Conservation (phyloP, 1,140 invertebrate genomes). For the Cyclina sinensis region DNA sequence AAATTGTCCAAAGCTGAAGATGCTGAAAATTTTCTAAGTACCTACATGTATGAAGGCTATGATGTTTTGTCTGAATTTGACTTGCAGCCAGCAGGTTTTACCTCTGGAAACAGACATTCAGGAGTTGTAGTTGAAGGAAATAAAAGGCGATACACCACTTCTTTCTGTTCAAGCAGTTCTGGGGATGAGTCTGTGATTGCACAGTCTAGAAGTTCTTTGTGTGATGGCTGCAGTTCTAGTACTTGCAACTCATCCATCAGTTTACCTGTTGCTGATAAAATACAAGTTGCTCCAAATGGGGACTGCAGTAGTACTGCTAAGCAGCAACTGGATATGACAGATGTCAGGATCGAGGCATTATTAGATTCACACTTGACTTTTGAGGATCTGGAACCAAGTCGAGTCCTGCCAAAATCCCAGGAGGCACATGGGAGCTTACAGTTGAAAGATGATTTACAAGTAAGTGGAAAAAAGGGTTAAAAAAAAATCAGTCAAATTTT, state of each 20-base stretch:
- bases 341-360: neutral
- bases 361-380: constrained; percentile 15
- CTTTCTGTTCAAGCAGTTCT: constrained; percentile 12
- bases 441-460: neutral
- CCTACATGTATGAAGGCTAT: neutral
- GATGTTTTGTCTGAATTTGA: neutral
- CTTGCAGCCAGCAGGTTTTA: neutral
- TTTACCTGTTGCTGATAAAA: neutral
- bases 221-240: constrained; percentile 50
- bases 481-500: too few relatives aligned
- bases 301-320: neutral
- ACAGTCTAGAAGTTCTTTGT: neutral
- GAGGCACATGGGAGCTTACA: neutral
- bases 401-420: neutral
- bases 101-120: neutral
- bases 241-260: neutral
- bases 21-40: neutral
- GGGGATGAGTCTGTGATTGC: constrained; percentile 40
- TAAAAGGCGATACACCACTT: neutral
- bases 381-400: neutral
- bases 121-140: neutral
- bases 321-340: neutral
- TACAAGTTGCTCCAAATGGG: neutral
- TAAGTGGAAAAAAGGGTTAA: too few relatives aligned
- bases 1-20: neutral